Percentiles rank a stretch among this genome's conserved stretches.
These are phyloP conservation scores for Tetragonula clypearis DNA, from an alignment of 1,140 invertebrate genomes.

Conservation along the genomic window DNA sequence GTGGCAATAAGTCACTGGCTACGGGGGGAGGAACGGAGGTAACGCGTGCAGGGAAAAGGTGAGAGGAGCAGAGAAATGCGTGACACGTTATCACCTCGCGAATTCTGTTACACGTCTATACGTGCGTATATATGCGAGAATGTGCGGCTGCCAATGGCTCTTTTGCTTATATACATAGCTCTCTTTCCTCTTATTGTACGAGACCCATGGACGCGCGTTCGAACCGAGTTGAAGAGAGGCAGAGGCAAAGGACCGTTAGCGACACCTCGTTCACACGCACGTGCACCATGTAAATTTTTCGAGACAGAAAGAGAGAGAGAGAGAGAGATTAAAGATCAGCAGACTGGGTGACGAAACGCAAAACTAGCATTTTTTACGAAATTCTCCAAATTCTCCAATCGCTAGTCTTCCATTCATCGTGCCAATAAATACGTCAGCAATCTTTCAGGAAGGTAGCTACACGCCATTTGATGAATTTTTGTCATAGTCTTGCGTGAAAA, in stretches of 20 bases:
- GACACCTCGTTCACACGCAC: slow-evolving; percentile 62
- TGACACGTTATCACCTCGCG: slow-evolving; percentile 57
- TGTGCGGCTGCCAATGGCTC: slow-evolving; percentile 46
- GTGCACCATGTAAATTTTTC: slow-evolving; percentile 63
- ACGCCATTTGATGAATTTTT: slow-evolving; percentile 7
- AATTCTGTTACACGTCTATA: slow-evolving; percentile 33
- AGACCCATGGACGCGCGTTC: slow-evolving; percentile 31
- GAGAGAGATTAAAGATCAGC: slow-evolving; percentile 35
- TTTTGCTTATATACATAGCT: neutral
- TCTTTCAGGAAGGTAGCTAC: neutral
- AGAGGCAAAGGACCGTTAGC: slow-evolving; percentile 59
- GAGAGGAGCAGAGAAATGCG: slow-evolving; percentile 33
- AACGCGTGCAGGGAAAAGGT: neutral
- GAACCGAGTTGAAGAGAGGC: slow-evolving; percentile 30
- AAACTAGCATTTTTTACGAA: neutral
- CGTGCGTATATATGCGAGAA: slow-evolving; percentile 41
- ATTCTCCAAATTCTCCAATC: neutral
- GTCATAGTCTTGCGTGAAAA: slow-evolving; percentile 27
- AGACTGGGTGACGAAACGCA: neutral
- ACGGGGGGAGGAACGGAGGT: neutral
- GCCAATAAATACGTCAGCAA: neutral
- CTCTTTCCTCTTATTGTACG: slow-evolving; percentile 53
- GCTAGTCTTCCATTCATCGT: neutral
- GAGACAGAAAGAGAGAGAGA: neutral
- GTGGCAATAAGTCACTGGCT: neutral